These are phyloP conservation scores for Lagothrix lagotricha DNA, from an alignment of 2,797 vertebrate genomes.

Conservation along the genomic window DNA sequence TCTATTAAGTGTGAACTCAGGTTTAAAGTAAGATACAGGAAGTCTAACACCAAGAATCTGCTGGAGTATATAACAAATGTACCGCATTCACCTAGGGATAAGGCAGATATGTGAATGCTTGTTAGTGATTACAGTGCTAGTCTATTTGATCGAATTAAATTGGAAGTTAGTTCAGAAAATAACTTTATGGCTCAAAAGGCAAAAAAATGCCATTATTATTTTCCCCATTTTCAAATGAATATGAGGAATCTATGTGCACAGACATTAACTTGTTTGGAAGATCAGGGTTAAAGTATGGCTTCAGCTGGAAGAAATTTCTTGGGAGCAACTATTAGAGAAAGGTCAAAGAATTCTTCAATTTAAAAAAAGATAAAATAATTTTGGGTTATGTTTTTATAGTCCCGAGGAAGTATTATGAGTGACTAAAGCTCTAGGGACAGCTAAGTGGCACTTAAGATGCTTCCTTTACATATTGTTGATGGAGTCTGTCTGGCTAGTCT, in stretches of 20 bases:
- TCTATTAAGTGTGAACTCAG: background rate
- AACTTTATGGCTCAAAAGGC: background rate
- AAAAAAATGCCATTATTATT: background rate
- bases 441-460: conserved; percentile 40
- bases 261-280: conserved; percentile 59
- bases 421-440: conserved; percentile 50
- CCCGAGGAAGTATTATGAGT: conserved; percentile 60
- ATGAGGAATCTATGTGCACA: conserved; percentile 11
- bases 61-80: background rate
- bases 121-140: background rate
- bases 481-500: conserved; percentile 52
- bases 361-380: conserved; percentile 70
- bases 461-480: conserved; percentile 60
- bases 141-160: conserved; percentile 21
- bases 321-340: conserved; percentile 59
- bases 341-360: conserved; percentile 68
- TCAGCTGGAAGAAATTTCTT: conserved; percentile 55
- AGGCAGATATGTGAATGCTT: background rate
- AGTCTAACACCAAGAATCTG: background rate
- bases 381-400: conserved; percentile 58
- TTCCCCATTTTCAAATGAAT: conserved; percentile 47
- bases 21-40: background rate
- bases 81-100: background rate
- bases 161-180: conserved; percentile 48
- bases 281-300: conserved; percentile 44